Conservation (phyloP, 2,113 vertebrate genomes). For the Bufo bufo region DNA sequence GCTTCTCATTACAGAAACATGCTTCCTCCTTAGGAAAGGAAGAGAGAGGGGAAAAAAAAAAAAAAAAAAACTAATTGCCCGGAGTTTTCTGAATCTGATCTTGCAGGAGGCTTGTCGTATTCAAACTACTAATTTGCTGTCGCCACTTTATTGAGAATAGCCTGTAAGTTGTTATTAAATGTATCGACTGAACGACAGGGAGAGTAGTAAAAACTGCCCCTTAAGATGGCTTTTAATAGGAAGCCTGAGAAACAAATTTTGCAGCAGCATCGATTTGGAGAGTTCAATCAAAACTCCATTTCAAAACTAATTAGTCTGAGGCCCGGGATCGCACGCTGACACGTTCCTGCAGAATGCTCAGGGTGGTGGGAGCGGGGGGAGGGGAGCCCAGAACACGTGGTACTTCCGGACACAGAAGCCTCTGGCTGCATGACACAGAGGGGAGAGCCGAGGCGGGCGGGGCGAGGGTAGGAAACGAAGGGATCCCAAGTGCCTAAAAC, state of each 20-base stretch:
- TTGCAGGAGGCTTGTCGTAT: slow-evolving; percentile 85
- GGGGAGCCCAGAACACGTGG: slow-evolving; percentile 39
- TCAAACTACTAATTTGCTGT: slow-evolving; percentile 88
- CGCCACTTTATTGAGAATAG: slow-evolving; percentile 87
- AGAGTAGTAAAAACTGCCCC: slow-evolving; percentile 87
- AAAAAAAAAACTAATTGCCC: slow-evolving; percentile 78
- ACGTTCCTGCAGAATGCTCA: slow-evolving; percentile 79
- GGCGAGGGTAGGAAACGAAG: not conserved
- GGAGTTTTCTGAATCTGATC: slow-evolving; percentile 80
- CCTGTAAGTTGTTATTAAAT: slow-evolving; percentile 90
- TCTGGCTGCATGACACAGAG: not conserved
- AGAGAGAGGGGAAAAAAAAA: not conserved
- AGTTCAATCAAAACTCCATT: slow-evolving; percentile 99
- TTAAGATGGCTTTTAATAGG: slow-evolving; percentile 92
- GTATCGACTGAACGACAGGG: slow-evolving; percentile 87
- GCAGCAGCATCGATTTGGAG: slow-evolving; percentile 97
- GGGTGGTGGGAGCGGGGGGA: slow-evolving; percentile 46
- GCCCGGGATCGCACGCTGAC: slow-evolving; percentile 87
- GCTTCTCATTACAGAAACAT: slow-evolving; percentile 35
- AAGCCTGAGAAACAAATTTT: slow-evolving; percentile 95
- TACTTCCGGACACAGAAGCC: slow-evolving; percentile 32
- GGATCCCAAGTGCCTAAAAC: not conserved
- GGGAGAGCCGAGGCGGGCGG: not conserved
- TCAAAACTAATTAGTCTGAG: slow-evolving; percentile 99
- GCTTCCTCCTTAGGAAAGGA: slow-evolving; percentile 38